A percentile compares a stretch with the other conserved stretches of the same genome.
Evolutionary conservation across 2,888 invertebrate species (phyloP).

Genomic region (Lampropteryx suffumata): DNA sequence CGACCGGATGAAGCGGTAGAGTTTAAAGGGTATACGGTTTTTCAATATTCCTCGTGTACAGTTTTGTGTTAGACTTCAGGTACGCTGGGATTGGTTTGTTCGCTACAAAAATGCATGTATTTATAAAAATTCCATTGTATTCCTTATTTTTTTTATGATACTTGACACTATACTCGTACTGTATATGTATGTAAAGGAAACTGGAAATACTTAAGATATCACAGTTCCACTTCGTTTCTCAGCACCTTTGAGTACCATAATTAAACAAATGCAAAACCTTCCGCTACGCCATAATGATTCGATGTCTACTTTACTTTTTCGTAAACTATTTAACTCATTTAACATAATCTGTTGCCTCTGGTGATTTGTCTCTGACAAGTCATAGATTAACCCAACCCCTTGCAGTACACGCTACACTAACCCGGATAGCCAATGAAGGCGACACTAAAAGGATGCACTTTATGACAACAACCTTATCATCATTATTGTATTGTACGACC

Average conservation of each 20-base stretch:
- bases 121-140: too few species aligned
- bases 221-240: too few species aligned
- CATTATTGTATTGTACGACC: conserved; percentile 39
- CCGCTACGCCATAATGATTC: too few species aligned
- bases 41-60: conserved; percentile 35
- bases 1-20: conserved; percentile 55
- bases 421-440: conserved; percentile 29
- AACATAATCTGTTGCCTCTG: conserved; percentile 19
- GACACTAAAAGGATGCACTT: conserved; percentile 31
- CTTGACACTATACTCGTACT: too few species aligned
- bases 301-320: conserved; percentile 11
- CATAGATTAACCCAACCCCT: conserved; percentile 32
- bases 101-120: too few species aligned
- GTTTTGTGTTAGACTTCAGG: conserved; percentile 33
- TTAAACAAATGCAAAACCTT: too few species aligned
- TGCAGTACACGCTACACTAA: conserved; percentile 34
- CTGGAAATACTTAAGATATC: too few species aligned
- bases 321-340: conserved; percentile 16
- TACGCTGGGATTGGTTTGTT: conserved; percentile 6
- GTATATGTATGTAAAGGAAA: too few species aligned
- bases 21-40: conserved; percentile 44
- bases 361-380: conserved; percentile 35
- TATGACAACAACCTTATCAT: conserved; percentile 36
- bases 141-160: too few species aligned
- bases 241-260: too few species aligned